Conservation (phyloP, 1,140 invertebrate species). For the Propsilocerus akamusi region DNA sequence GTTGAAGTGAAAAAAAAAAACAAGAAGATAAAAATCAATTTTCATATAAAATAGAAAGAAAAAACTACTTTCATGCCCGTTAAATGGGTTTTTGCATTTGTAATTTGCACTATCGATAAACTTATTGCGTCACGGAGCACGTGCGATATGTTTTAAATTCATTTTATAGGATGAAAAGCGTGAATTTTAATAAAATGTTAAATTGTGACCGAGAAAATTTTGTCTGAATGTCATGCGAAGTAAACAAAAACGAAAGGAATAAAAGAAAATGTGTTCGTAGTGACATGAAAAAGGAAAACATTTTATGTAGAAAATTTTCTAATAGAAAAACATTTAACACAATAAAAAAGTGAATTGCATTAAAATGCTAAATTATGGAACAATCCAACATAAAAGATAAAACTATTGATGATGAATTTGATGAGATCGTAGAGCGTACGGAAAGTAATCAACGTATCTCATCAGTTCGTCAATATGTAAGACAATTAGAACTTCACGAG, state of each 20-base stretch:
- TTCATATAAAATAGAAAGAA: not conserved
- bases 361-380: not conserved
- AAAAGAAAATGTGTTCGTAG: no score
- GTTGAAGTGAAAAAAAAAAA: not conserved
- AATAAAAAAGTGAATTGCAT: not conserved
- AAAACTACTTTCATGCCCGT: not conserved
- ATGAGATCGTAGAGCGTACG: not conserved
- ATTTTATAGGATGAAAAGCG: no score
- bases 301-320: not conserved
- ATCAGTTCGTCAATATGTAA: not conserved
- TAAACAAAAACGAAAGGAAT: no score
- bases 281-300: not conserved
- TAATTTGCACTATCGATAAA: not conserved
- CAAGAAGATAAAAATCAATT: constrained; percentile 2
- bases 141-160: no score
- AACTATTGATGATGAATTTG: not conserved
- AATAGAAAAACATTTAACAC: not conserved
- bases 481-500: not conserved
- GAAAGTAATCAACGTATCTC: not conserved
- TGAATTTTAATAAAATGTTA: no score
- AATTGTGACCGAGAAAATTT: no score
- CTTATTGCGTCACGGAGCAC: no score
- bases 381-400: not conserved
- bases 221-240: no score
- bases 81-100: not conserved